A percentile compares a stretch with the other conserved stretches of the same genome.
phyloP scores from a whole-genome alignment of 2,113 vertebrate genomes.

The Clarias gariepinus region DNA sequence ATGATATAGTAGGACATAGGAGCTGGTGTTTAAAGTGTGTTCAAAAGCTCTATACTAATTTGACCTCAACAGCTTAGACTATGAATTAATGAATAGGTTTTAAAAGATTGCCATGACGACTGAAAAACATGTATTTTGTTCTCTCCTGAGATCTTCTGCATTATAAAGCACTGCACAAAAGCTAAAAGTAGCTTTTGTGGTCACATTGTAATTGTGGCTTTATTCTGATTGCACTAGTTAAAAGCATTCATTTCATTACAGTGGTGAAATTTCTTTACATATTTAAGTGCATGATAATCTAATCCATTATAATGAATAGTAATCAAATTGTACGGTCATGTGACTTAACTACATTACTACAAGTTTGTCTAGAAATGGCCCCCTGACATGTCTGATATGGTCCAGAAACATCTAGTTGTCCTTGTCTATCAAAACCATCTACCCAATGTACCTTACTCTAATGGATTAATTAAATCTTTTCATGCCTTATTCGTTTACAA shows the following conservation, averaged over 20 bases:
- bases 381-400: not conserved
- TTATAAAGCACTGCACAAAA: too few relatives aligned
- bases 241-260: not conserved
- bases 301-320: not conserved
- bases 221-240: not conserved
- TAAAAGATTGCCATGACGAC: not conserved
- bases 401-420: not conserved
- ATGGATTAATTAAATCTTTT: conserved; percentile 3
- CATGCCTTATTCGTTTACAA: conserved; percentile 8
- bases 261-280: not conserved
- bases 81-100: not conserved
- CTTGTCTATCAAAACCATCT: not conserved
- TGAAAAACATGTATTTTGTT: not conserved
- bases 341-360: not conserved
- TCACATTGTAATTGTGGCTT: not conserved
- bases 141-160: not conserved
- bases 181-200: not conserved
- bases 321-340: not conserved
- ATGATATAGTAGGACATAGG: not conserved
- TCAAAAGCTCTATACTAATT: not conserved
- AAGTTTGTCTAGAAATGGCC: not conserved
- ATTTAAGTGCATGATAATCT: not conserved
- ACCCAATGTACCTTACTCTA: not conserved
- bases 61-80: not conserved
- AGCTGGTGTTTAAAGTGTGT: not conserved